A percentile compares a stretch with the other conserved stretches of the same genome.
phyloP scores from a whole-genome alignment of 2,888 invertebrate genomes.

The Harpalus rubripes region DNA sequence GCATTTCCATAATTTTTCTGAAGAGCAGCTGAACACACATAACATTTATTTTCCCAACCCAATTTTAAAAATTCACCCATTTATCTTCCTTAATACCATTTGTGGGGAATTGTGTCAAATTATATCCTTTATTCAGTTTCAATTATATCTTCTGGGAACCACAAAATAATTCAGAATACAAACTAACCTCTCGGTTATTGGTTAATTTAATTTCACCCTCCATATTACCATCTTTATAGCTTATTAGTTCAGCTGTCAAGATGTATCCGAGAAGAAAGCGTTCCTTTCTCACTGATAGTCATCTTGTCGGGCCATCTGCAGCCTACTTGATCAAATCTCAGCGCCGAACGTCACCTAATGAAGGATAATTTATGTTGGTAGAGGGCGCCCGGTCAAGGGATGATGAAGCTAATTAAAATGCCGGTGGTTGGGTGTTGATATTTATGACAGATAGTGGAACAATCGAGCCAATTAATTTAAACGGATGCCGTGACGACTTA shows the following conservation, averaged over 20 bases:
- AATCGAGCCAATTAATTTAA: constrained; percentile 53
- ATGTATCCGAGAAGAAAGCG: constrained; percentile 53
- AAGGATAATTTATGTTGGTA: constrained; percentile 60
- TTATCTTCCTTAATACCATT: constrained; percentile 29
- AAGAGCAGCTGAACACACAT: neutral
- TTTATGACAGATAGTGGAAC: constrained; percentile 54
- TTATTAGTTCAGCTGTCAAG: constrained; percentile 59
- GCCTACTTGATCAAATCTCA: constrained; percentile 60
- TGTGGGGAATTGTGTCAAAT: constrained; percentile 26
- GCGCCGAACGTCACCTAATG: constrained; percentile 55
- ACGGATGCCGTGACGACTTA: constrained; percentile 47
- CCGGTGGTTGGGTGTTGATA: constrained; percentile 43
- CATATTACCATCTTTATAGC: constrained; percentile 61
- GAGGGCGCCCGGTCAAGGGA: constrained; percentile 11
- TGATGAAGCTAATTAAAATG: constrained; percentile 53
- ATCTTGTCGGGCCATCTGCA: constrained; percentile 54
- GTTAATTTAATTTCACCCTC: constrained; percentile 56
- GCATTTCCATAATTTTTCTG: neutral
- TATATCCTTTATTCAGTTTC: constrained; percentile 42
- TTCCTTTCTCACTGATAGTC: constrained; percentile 49
- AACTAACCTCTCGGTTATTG: constrained; percentile 25
- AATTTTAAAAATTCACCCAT: constrained; percentile 27
- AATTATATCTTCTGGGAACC: constrained; percentile 36
- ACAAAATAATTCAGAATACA: constrained; percentile 28
- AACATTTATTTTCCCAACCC: neutral